These are phyloP conservation scores for Lordiphosa fenestrarum DNA, from an alignment of 2,888 invertebrate species.

Conservation along the genomic window DNA sequence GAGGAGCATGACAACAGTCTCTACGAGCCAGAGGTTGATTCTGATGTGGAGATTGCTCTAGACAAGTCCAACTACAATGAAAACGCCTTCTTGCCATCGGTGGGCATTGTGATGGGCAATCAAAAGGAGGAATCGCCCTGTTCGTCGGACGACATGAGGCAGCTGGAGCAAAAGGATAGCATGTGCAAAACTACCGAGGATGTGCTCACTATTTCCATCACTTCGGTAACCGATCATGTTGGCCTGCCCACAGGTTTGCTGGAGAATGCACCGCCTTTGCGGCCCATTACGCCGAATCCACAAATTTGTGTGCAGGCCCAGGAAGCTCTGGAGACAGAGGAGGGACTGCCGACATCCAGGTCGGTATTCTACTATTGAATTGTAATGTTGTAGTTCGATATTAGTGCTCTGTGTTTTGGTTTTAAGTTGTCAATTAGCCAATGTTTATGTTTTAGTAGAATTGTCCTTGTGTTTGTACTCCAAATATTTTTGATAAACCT, in stretches of 20 bases:
- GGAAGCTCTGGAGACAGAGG: constrained; percentile 62
- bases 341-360: constrained; percentile 78
- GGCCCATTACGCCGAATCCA: constrained; percentile 82
- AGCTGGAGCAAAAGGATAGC: constrained; percentile 80
- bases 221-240: constrained; percentile 79
- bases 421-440: constrained; percentile 46
- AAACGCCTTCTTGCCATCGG: constrained; percentile 84
- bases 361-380: constrained; percentile 76
- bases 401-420: constrained; percentile 27
- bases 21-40: constrained; percentile 79
- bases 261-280: constrained; percentile 76
- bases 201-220: constrained; percentile 79
- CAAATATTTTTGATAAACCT: constrained; percentile 14
- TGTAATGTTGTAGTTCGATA: constrained; percentile 17
- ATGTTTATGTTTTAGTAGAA: constrained; percentile 20
- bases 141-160: constrained; percentile 61
- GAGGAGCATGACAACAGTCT: constrained; percentile 86
- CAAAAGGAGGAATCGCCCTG: constrained; percentile 60
- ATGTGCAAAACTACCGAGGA: constrained; percentile 79
- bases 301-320: constrained; percentile 80
- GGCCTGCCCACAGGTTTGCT: constrained; percentile 78
- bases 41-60: constrained; percentile 66
- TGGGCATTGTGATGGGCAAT: constrained; percentile 84
- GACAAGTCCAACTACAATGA: constrained; percentile 76
- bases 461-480: constrained; percentile 35